Evolutionary conservation across 1,140 invertebrate species (phyloP).

Genomic region (Drosophila suzukii): DNA sequence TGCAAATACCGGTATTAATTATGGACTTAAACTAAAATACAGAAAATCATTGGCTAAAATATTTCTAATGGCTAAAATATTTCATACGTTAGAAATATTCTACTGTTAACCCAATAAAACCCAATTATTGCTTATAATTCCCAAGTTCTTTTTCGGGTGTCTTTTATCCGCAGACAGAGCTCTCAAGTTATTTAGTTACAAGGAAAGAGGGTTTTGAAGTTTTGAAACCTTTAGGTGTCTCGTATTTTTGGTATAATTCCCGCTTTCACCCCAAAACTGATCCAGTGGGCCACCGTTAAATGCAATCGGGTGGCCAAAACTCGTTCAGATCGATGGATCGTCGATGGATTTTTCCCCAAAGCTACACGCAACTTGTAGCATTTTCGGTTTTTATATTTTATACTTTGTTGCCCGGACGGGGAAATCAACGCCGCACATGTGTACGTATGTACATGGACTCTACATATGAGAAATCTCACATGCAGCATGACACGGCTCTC

Average conservation of each 20-base stretch:
- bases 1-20: background rate
- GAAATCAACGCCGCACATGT: slow-evolving; percentile 12
- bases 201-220: background rate
- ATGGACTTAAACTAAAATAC: too few relatives aligned
- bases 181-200: background rate
- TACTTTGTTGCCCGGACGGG: background rate
- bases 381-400: slow-evolving; percentile 5
- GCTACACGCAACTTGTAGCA: slow-evolving; percentile 32
- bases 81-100: background rate
- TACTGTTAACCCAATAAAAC: background rate
- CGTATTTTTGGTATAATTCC: background rate
- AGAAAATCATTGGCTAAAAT: background rate
- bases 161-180: too few relatives aligned
- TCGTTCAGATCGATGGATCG: slow-evolving; percentile 37
- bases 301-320: slow-evolving; percentile 26
- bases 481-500: slow-evolving; percentile 33
- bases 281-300: slow-evolving; percentile 23
- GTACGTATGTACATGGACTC: background rate
- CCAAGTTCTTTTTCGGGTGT: slow-evolving; percentile 8
- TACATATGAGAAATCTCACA: slow-evolving; percentile 19
- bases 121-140: background rate
- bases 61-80: background rate
- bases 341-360: slow-evolving; percentile 19
- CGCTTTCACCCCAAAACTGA: slow-evolving; percentile 27
- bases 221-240: background rate